Evolutionary conservation across 2,113 vertebrate genomes (phyloP), one percentile per base, ranked within the genome.

Genomic region (Melanerpes aurifrons): DNA sequence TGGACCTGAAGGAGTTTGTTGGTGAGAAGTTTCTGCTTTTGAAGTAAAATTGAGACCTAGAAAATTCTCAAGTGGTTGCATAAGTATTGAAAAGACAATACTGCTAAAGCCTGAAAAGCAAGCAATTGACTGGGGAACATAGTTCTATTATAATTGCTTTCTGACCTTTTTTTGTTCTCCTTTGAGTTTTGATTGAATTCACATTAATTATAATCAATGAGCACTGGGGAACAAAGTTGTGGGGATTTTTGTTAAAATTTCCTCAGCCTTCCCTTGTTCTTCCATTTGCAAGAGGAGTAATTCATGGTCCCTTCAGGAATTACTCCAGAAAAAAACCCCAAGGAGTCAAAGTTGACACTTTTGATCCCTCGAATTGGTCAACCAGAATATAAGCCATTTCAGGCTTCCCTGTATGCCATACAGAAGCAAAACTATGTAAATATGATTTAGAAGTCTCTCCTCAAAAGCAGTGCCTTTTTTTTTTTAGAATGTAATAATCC

Each of bases 181-280:
- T 88, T 67, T 88, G 79, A 88, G 53, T 83, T 94, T 92, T 92
- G 62, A 86, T 93, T 86, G 90, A 90, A n/a, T 88, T 93, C 37
- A 48, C 1, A 1, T 77, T 83, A 73, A 94, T 95, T 86, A 72
- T 72, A 78, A 84, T 81, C n/a, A 64, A 12, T 28, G 88, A 93
- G 71, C 37, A 35, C 28, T 64, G 37, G 54, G 13, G 43, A 89
- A 72, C 31, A 73, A 92, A 76, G 12, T 24, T 45, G 43, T 45
- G 43, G 43, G 40, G 10, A 67, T 56, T 83, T 86, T 74, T 14
- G 14, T 62, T 79, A 59, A 82, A 82, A 86, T 76, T 73, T 43
- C 72, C 82, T 37, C 22, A 76, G 26, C 29, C 90, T 95, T 88
- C 20, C 22, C 16, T 79, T 56, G 8, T n/a, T 76, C 17, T 45